Percentiles rank a stretch among this genome's conserved stretches.
These are phyloP conservation scores for Tetranychus urticae DNA, from an alignment of 1,140 invertebrate genomes.

Conservation along the genomic window DNA sequence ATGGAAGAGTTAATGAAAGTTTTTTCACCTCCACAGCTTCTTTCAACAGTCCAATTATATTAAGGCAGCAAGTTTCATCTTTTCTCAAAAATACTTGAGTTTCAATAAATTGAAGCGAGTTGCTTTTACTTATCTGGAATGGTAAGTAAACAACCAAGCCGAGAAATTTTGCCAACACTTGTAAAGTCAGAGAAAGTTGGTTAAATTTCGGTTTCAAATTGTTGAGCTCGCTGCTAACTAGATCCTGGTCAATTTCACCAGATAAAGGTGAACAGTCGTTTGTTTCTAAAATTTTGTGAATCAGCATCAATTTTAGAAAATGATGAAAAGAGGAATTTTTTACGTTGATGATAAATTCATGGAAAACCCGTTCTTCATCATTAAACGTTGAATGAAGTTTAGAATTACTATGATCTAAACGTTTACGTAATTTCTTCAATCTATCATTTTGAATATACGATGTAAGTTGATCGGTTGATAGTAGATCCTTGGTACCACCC, in stretches of 20 bases:
- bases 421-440: slow-evolving; percentile 13
- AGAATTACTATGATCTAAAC: slow-evolving; percentile 26
- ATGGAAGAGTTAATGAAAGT: slow-evolving; percentile 46
- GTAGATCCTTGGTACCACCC: not conserved
- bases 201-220: slow-evolving; percentile 31
- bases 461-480: too few relatives aligned
- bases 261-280: too few relatives aligned
- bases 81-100: too few relatives aligned
- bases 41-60: too few relatives aligned
- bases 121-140: slow-evolving; percentile 12
- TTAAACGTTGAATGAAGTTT: slow-evolving; percentile 30
- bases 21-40: slow-evolving; percentile 22
- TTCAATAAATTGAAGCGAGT: too few relatives aligned
- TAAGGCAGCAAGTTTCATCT: too few relatives aligned
- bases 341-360: slow-evolving; percentile 42
- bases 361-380: slow-evolving; percentile 47
- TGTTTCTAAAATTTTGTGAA: too few relatives aligned
- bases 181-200: slow-evolving; percentile 34
- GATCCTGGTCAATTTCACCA: too few relatives aligned
- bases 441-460: too few relatives aligned
- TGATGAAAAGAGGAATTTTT: slow-evolving; percentile 19
- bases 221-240: too few relatives aligned
- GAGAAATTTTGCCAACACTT: slow-evolving; percentile 44
- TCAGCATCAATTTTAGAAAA: too few relatives aligned
- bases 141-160: slow-evolving; percentile 41